These are phyloP conservation scores for Pomatorhinus ruficollis DNA, from an alignment of 2,113 vertebrate species.

Conservation along the genomic window DNA sequence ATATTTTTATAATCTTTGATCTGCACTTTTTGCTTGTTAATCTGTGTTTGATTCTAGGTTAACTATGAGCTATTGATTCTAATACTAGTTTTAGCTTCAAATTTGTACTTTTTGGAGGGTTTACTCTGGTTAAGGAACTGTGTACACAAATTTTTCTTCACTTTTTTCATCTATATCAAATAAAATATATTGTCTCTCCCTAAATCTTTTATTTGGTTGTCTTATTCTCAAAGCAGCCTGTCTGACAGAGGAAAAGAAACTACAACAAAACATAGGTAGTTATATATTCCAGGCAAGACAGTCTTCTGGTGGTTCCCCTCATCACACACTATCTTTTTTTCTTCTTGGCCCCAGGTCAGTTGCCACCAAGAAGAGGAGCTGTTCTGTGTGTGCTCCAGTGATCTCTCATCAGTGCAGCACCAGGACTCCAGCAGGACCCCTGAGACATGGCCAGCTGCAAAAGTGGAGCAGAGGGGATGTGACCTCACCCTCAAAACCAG, in stretches of 20 bases:
- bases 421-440: neutral
- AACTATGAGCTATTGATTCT: neutral
- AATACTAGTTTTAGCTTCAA: neutral
- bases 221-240: neutral
- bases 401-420: neutral
- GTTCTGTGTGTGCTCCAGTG: neutral
- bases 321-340: neutral
- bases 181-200: neutral
- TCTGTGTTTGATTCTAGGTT: neutral
- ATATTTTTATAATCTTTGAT: neutral
- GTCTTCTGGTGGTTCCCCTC: neutral
- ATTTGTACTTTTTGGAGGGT: neutral
- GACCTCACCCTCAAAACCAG: neutral
- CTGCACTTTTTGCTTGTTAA: neutral
- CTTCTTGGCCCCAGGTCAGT: neutral
- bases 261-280: fast-evolving
- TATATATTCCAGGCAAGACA: neutral
- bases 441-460: neutral
- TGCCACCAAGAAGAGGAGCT: neutral
- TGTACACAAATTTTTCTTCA: neutral
- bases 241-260: neutral
- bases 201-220: neutral
- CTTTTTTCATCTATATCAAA: neutral
- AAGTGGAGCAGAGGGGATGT: neutral
- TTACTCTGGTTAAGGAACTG: neutral